These are phyloP conservation scores for Nomada hirtipes DNA, from an alignment of 2,888 invertebrate genomes.

Conservation along the genomic window DNA sequence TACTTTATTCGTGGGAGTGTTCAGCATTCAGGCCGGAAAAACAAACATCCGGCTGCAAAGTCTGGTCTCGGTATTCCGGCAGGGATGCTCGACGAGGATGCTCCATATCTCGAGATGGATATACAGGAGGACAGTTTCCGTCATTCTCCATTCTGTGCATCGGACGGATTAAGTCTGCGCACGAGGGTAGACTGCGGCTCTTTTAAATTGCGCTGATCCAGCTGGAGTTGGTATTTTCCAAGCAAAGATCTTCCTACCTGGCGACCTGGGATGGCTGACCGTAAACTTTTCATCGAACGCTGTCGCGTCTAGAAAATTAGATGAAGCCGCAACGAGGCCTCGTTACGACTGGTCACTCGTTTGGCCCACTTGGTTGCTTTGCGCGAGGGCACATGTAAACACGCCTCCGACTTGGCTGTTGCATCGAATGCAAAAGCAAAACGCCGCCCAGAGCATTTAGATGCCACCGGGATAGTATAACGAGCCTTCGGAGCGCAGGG, in stretches of 20 bases:
- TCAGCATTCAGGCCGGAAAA: constrained; percentile 60
- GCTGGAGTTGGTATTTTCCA: neutral
- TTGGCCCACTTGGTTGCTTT: constrained; percentile 39
- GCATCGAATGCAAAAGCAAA: constrained; percentile 48
- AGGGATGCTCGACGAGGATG: constrained; percentile 35
- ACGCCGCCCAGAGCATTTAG: constrained; percentile 24
- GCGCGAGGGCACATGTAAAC: constrained; percentile 37
- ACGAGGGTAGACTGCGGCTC: constrained; percentile 59
- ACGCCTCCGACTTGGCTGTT: constrained; percentile 36
- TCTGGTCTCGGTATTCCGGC: constrained; percentile 54
- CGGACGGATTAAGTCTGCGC: constrained; percentile 71
- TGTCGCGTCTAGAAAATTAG: constrained; percentile 50
- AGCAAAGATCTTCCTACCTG: neutral
- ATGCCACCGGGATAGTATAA: constrained; percentile 33
- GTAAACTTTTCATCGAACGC: constrained; percentile 37
- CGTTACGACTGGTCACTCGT: constrained; percentile 59
- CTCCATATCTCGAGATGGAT: constrained; percentile 55
- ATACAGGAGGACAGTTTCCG: constrained; percentile 50
- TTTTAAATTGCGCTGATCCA: constrained; percentile 70
- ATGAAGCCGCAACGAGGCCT: constrained; percentile 55
- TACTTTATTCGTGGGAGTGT: constrained; percentile 57
- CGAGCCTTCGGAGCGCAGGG: constrained; percentile 25
- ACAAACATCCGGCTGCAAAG: constrained; percentile 56
- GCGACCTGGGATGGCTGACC: constrained; percentile 8
- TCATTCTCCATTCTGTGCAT: constrained; percentile 67